A percentile compares a stretch with the other conserved stretches of the same genome.
Evolutionary conservation across 2,113 vertebrate species (phyloP).

Genomic region (Misgurnus mizolepis): DNA sequence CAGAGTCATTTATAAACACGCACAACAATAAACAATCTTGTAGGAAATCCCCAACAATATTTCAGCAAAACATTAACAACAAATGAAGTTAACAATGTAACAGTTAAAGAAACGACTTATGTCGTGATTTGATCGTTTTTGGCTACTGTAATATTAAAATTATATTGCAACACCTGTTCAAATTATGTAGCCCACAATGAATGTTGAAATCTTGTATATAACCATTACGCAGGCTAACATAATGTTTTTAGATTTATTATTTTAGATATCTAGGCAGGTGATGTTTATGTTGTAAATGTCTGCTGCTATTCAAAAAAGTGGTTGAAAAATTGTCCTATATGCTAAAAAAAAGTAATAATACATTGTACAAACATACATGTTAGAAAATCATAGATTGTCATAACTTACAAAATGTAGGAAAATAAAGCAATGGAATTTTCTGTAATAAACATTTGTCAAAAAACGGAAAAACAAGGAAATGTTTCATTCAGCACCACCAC

Average conservation of each 20-base stretch:
- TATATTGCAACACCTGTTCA: no score
- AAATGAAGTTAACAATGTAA: neutral
- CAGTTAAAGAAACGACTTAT: neutral
- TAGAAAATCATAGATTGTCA: constrained; percentile 17
- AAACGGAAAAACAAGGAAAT: constrained; percentile 24
- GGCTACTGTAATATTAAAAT: no score
- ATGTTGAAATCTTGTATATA: no score
- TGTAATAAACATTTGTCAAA: constrained; percentile 8
- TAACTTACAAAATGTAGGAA: constrained; percentile 33
- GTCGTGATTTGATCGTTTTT: no score
- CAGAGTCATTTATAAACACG: constrained; percentile 62
- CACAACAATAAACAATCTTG: constrained; percentile 51
- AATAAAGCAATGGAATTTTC: constrained; percentile 9
- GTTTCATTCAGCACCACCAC: constrained; percentile 20
- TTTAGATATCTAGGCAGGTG: no score
- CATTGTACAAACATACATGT: neutral
- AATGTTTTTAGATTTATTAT: no score
- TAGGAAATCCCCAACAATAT: constrained; percentile 11
- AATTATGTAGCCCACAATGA: no score
- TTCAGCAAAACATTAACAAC: constrained; percentile 17
- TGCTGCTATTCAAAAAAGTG: neutral
- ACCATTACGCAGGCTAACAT: no score
- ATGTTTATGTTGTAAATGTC: no score
- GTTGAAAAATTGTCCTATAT: neutral
- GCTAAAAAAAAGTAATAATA: neutral